Conservation (phyloP, 2,113 vertebrate species). For the Piprites chloris region DNA sequence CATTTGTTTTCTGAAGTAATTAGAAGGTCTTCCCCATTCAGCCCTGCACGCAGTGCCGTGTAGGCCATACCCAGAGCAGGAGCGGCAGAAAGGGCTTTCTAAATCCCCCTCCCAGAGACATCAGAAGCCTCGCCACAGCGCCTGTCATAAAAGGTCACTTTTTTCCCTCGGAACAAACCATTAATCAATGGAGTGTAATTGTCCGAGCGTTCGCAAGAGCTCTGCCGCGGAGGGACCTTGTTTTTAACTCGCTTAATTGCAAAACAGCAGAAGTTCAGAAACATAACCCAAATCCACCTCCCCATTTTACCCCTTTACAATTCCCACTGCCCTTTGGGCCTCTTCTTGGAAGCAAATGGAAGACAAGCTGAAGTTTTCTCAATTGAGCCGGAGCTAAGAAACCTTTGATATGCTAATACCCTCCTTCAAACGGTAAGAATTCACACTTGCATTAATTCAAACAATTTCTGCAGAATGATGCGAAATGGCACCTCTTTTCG, state of each 20-base stretch:
- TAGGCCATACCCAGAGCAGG: constrained; percentile 41
- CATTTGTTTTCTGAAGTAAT: constrained; percentile 64
- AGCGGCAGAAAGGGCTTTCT: constrained; percentile 45
- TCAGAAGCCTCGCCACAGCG: constrained; percentile 63
- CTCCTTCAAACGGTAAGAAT: constrained; percentile 90
- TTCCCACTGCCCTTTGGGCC: constrained; percentile 82
- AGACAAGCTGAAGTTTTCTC: constrained; percentile 84
- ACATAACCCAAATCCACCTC: constrained; percentile 79
- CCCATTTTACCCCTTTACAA: constrained; percentile 78
- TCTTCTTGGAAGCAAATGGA: constrained; percentile 84
- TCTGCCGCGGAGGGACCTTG: constrained; percentile 63
- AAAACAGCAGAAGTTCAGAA: constrained; percentile 78
- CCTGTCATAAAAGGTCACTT: constrained; percentile 73
- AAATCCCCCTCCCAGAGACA: constrained; percentile 28
- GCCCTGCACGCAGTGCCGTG: neutral
- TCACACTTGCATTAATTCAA: constrained; percentile 90
- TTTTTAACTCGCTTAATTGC: constrained; percentile 76
- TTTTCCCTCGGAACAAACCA: constrained; percentile 69
- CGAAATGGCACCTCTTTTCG: constrained; percentile 82
- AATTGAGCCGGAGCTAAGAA: constrained; percentile 83
- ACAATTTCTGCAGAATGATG: constrained; percentile 84
- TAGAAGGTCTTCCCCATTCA: constrained; percentile 54
- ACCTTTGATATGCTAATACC: constrained; percentile 96
- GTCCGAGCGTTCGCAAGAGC: constrained; percentile 68
- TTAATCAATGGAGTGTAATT: constrained; percentile 74